These are phyloP conservation scores for Vollenhovia emeryi DNA, from an alignment of 1,140 invertebrate species.

Conservation along the genomic window DNA sequence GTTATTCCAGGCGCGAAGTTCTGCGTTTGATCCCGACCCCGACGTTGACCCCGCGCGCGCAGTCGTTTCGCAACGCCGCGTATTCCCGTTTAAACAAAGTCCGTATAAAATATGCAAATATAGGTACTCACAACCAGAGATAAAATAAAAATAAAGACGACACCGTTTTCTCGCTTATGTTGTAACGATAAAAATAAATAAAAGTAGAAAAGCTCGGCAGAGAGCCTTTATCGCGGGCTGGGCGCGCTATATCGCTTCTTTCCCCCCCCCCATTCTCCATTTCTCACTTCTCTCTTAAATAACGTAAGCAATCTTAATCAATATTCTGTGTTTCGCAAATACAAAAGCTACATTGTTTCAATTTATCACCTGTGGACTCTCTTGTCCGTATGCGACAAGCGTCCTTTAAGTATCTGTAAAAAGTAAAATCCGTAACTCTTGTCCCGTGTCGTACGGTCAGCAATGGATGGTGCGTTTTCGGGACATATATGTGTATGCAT, in stretches of 20 bases:
- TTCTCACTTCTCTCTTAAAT: slow-evolving; percentile 10
- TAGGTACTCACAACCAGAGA: slow-evolving; percentile 70
- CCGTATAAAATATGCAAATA: slow-evolving; percentile 66
- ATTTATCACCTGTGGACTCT: slow-evolving; percentile 56
- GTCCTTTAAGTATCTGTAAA: slow-evolving; percentile 58
- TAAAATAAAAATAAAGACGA: slow-evolving; percentile 64
- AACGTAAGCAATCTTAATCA: slow-evolving; percentile 26
- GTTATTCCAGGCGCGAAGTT: slow-evolving; percentile 43
- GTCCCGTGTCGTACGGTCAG: not conserved
- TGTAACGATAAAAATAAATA: slow-evolving; percentile 66
- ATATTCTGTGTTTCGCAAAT: slow-evolving; percentile 38
- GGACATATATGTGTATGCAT: not conserved
- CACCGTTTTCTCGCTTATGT: slow-evolving; percentile 54
- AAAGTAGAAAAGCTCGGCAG: slow-evolving; percentile 56
- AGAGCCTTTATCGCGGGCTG: not conserved
- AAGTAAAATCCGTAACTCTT: slow-evolving; percentile 35
- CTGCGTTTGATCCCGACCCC: slow-evolving; percentile 42
- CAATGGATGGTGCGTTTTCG: slow-evolving; percentile 7
- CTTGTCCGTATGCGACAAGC: slow-evolving; percentile 17
- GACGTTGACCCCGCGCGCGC: slow-evolving; percentile 14
- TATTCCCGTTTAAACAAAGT: slow-evolving; percentile 51
- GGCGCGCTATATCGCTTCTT: not conserved
- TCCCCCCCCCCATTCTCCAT: not conserved
- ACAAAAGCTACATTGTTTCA: slow-evolving; percentile 68
- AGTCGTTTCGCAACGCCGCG: slow-evolving; percentile 47